Percentiles rank a stretch among this genome's conserved stretches.
These are phyloP conservation scores for Helleia helle DNA, from an alignment of 2,888 invertebrate genomes.

Conservation along the genomic window DNA sequence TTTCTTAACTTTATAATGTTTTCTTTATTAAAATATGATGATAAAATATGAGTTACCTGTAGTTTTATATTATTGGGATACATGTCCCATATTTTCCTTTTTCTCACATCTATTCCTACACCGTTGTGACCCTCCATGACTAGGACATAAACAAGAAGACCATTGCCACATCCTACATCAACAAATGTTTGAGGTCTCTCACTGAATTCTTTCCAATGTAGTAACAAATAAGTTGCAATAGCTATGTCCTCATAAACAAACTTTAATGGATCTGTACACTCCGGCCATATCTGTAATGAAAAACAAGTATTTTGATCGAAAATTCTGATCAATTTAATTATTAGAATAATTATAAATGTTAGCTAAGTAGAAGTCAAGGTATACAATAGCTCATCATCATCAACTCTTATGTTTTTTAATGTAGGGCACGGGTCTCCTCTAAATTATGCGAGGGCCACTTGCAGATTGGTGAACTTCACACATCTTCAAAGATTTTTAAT, in stretches of 20 bases:
- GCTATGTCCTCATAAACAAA: constrained; percentile 98
- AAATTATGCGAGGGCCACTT: too few species aligned
- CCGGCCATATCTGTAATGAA: constrained; percentile 85
- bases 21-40: constrained; percentile 3
- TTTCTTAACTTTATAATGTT: background rate
- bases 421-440: too few species aligned
- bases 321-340: too few species aligned
- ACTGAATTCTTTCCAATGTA: constrained; percentile 82
- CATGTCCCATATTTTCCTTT: constrained; percentile 90
- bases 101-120: constrained; percentile 87
- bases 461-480: too few species aligned
- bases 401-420: too few species aligned
- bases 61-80: constrained; percentile 79
- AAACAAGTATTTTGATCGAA: too few species aligned
- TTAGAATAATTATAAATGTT: too few species aligned
- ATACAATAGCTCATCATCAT: too few species aligned
- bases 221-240: constrained; percentile 89
- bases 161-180: constrained; percentile 98
- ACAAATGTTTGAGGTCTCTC: constrained; percentile 79
- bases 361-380: too few species aligned
- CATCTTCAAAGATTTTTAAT: too few species aligned
- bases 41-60: constrained; percentile 75
- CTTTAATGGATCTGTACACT: constrained; percentile 94
- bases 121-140: constrained; percentile 88
- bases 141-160: constrained; percentile 90